These are phyloP conservation scores for Podabrus alpinus DNA, from an alignment of 2,888 invertebrate species.

Conservation along the genomic window DNA sequence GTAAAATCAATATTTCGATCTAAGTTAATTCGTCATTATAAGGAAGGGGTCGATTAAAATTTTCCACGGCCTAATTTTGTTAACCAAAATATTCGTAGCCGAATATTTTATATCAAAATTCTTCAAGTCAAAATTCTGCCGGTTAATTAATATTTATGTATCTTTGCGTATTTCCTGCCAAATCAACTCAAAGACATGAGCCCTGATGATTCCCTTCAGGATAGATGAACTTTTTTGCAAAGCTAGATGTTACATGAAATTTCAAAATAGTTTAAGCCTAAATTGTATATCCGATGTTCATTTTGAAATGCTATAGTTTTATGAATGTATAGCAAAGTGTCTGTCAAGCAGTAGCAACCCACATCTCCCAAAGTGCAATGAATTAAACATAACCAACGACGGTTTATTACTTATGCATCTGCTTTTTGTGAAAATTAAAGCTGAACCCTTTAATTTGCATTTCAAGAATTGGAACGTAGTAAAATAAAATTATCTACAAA, in stretches of 20 bases:
- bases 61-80: too few relatives aligned
- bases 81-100: too few relatives aligned
- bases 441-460: constrained; percentile 4
- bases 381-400: constrained; percentile 18
- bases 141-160: too few relatives aligned
- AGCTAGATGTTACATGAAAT: not conserved
- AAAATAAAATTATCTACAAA: not conserved
- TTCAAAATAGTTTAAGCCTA: not conserved
- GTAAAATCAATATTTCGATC: too few relatives aligned
- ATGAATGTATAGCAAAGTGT: constrained; percentile 24
- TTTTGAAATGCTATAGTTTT: not conserved
- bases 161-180: too few relatives aligned
- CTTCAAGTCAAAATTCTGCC: too few relatives aligned
- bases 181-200: too few relatives aligned
- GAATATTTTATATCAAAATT: too few relatives aligned
- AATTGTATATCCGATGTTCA: not conserved
- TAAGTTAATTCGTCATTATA: too few relatives aligned
- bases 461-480: not conserved
- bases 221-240: not conserved
- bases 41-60: too few relatives aligned
- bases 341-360: constrained; percentile 23
- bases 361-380: constrained; percentile 18
- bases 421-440: not conserved
- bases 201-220: too few relatives aligned
- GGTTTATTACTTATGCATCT: constrained; percentile 18